Evolutionary conservation across 2,797 vertebrate species (phyloP).

Genomic region (Delichon dasypus): DNA sequence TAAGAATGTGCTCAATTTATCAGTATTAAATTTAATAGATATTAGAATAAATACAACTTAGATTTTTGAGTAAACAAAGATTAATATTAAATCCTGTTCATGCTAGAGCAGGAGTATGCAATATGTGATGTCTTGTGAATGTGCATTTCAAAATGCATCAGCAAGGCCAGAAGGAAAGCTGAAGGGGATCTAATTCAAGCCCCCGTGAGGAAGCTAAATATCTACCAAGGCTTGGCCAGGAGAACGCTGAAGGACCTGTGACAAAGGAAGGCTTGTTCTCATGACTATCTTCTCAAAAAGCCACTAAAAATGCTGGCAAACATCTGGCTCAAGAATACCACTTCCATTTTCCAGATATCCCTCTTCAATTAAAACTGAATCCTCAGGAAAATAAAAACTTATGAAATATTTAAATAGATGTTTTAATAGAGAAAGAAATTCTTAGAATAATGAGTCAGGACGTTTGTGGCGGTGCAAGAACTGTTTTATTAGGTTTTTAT

Average conservation of each 20-base stretch:
- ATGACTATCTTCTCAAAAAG: not conserved
- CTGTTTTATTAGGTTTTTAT: too few species aligned
- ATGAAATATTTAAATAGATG: not conserved
- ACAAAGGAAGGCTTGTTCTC: not conserved
- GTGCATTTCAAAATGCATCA: not conserved
- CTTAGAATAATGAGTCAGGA: not conserved
- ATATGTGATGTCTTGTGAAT: not conserved
- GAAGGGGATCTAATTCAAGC: not conserved
- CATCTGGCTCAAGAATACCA: not conserved
- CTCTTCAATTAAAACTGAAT: not conserved
- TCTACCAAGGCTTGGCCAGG: not conserved
- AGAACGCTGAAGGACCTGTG: not conserved
- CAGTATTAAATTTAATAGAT: not conserved
- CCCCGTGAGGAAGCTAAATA: not conserved
- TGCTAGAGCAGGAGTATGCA: not conserved
- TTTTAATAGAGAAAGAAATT: not conserved
- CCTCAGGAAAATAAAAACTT: not conserved
- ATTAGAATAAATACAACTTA: not conserved
- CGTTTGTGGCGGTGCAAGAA: too few species aligned
- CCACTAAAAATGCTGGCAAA: not conserved
- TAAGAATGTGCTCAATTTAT: not conserved
- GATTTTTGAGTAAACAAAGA: not conserved
- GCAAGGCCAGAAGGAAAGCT: fast-evolving
- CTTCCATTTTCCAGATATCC: not conserved
- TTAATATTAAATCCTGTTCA: not conserved